Percentiles rank a stretch among this genome's conserved stretches.
These are phyloP conservation scores for Drosophila gunungcola DNA, from an alignment of 1,140 invertebrate genomes.

Conservation along the genomic window DNA sequence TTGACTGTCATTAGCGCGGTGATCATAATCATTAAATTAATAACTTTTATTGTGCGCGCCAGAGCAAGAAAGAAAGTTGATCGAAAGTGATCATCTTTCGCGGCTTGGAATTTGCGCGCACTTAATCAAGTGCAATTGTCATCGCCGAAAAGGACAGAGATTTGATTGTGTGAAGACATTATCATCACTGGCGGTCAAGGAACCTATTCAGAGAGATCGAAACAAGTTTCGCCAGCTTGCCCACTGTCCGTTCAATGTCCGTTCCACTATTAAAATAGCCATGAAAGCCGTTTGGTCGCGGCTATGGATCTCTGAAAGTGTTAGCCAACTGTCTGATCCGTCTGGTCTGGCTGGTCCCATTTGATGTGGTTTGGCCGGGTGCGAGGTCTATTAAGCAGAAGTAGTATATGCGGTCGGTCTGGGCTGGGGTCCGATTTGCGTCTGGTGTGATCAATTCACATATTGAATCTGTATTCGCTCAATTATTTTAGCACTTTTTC, in stretches of 20 bases:
- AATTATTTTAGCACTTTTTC: conserved; percentile 55
- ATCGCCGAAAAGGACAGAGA: conserved; percentile 1
- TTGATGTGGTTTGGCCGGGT: conserved; percentile 34
- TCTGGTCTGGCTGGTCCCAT: conserved; percentile 8
- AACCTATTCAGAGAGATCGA: conserved; percentile 43
- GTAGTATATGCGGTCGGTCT: neutral
- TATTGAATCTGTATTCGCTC: conserved; percentile 53
- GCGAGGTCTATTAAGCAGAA: conserved; percentile 10
- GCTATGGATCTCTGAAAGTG: conserved; percentile 33
- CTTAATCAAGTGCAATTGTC: conserved; percentile 72
- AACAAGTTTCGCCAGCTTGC: conserved; percentile 61
- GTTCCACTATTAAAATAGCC: conserved; percentile 71
- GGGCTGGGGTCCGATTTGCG: conserved; percentile 12
- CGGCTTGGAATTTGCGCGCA: conserved; percentile 2
- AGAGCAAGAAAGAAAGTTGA: conserved; percentile 28
- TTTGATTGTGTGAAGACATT: conserved; percentile 16
- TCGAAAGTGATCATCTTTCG: conserved; percentile 32
- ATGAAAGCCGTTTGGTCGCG: conserved; percentile 58
- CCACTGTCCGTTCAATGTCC: conserved; percentile 65
- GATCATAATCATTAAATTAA: conserved; percentile 82
- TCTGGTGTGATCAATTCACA: conserved; percentile 53
- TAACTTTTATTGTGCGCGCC: conserved; percentile 56
- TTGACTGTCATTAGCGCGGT: conserved; percentile 76
- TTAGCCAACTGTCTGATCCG: conserved; percentile 44
- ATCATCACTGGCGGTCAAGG: conserved; percentile 55